Evolutionary conservation across 2,888 invertebrate genomes (phyloP).

Genomic region (Campoletis raptor): DNA sequence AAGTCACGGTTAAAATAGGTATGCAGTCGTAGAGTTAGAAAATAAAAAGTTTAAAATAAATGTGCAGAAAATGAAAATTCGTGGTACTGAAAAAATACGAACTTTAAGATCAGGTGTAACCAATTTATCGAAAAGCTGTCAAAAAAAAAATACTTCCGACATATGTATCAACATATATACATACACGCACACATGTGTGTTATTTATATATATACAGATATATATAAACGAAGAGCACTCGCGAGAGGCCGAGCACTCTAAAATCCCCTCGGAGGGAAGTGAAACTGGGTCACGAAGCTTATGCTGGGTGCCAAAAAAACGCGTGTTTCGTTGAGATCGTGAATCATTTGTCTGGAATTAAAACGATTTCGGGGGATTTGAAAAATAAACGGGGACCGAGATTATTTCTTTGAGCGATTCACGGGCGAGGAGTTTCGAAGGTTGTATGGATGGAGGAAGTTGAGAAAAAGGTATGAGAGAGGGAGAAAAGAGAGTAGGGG

Average conservation of each 20-base stretch:
- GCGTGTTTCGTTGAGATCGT: constrained; percentile 21
- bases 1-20: no score
- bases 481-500: neutral
- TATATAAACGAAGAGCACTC: constrained; percentile 29
- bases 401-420: constrained; percentile 21
- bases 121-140: neutral
- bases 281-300: constrained; percentile 63
- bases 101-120: no score
- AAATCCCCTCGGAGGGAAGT: constrained; percentile 37
- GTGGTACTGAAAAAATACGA: neutral
- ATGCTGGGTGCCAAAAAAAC: constrained; percentile 23
- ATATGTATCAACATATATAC: no score
- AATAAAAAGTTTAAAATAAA: neutral
- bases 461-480: neutral
- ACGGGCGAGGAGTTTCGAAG: constrained; percentile 9
- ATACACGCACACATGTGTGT: neutral
- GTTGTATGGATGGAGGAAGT: neutral
- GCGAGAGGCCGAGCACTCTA: constrained; percentile 44
- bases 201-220: neutral
- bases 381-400: neutral
- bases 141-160: neutral
- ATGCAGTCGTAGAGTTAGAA: neutral
- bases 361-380: constrained; percentile 9
- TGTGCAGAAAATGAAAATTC: neutral
- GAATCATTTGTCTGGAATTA: constrained; percentile 42